Conservation (phyloP, 2,113 vertebrate genomes). For the Fukomys damarensis region DNA sequence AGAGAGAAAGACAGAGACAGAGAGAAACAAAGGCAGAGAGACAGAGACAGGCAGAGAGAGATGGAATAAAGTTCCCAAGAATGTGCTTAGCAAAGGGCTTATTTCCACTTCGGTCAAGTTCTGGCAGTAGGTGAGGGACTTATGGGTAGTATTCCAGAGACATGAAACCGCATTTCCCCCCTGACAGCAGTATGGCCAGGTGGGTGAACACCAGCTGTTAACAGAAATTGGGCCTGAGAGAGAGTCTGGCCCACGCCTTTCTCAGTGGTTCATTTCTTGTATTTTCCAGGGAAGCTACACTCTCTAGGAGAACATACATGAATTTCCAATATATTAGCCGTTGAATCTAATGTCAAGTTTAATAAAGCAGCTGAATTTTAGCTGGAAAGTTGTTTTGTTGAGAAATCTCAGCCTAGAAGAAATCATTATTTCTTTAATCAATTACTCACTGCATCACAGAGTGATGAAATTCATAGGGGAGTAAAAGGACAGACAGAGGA, state of each 20-base stretch:
- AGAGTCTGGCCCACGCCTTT: background rate
- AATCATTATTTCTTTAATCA: constrained; percentile 60
- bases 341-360: constrained; percentile 56
- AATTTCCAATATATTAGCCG: constrained; percentile 19
- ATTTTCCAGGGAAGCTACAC: background rate
- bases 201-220: background rate
- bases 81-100: background rate
- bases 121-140: background rate
- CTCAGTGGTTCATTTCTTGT: background rate
- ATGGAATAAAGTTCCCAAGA: background rate
- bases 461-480: constrained; percentile 31
- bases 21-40: background rate
- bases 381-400: constrained; percentile 1
- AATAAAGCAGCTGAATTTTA: constrained; percentile 68
- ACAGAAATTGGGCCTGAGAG: background rate
- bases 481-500: background rate
- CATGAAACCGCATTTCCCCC: background rate
- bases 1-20: background rate
- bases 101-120: background rate
- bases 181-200: background rate
- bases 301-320: background rate
- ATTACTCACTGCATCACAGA: constrained; percentile 27
- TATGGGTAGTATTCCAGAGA: background rate
- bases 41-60: background rate
- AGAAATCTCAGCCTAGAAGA: constrained; percentile 49